These are phyloP conservation scores for Rhogogaster chlorosoma DNA, from an alignment of 2,888 invertebrate species.

Conservation along the genomic window DNA sequence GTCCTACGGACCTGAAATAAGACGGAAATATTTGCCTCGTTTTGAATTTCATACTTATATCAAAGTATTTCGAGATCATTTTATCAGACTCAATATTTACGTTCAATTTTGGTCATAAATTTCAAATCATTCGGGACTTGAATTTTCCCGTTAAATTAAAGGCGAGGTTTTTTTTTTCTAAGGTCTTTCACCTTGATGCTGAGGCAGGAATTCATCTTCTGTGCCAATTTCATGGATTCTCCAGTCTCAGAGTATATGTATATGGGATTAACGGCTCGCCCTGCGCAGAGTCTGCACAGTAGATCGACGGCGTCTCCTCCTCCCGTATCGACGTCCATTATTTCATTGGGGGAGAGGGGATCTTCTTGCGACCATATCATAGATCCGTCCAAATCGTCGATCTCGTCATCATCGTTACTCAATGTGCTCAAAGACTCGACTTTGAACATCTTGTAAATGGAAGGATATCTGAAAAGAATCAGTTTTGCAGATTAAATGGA, in stretches of 20 bases:
- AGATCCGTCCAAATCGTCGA: slow-evolving; percentile 65
- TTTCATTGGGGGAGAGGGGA: slow-evolving; percentile 62
- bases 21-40: neutral
- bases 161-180: neutral
- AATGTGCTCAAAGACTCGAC: slow-evolving; percentile 63
- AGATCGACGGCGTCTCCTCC: slow-evolving; percentile 52
- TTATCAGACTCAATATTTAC: neutral
- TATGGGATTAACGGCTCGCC: slow-evolving; percentile 63
- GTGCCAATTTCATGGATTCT: slow-evolving; percentile 65
- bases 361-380: slow-evolving; percentile 69
- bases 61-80: neutral
- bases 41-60: neutral
- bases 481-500: neutral
- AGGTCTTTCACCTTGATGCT: slow-evolving; percentile 65
- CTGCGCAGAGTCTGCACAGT: slow-evolving; percentile 68
- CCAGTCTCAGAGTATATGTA: slow-evolving; percentile 69
- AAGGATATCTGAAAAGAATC: neutral
- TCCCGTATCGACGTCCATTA: slow-evolving; percentile 57
- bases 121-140: neutral
- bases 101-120: neutral
- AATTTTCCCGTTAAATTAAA: neutral
- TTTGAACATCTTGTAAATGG: slow-evolving; percentile 34
- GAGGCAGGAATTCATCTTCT: slow-evolving; percentile 68
- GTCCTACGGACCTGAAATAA: slow-evolving; percentile 65
- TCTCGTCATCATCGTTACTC: slow-evolving; percentile 64